Base-by-base conservation (phyloP, 2,888 invertebrate genomes). In the Mesorhabditis spiculigera region DNA sequence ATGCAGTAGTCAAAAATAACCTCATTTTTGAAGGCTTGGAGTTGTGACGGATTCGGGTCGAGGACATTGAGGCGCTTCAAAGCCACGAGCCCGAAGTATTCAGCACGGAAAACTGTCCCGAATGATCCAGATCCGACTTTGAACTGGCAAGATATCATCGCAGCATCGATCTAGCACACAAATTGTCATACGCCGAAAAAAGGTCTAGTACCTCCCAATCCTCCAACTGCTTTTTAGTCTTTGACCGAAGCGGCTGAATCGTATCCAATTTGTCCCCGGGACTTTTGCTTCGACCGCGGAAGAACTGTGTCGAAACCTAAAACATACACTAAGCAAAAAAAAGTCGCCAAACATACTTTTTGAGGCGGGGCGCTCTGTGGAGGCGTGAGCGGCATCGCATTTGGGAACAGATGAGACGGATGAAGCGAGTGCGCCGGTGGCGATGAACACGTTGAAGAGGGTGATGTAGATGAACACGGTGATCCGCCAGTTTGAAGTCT, bases 11-110 rank as follows among this genome's bases (percentile, higher is more conserved):
- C 10, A 10, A 67, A 68, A 13, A 68, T 58, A 66, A 63, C 97
- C 90, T 98, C 98, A 87, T 99, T 98, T 87, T 97, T 98, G 88
- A 99, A 99, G 1, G 97, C 97, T 87, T 95, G 94, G 84, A 97
- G 89, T 87, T 99, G 97, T 69, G 93, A 93, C 2, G 93, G 91
- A 41, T 94, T 96, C 0, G 98, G 98, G 73, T 95, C 95, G 87
- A 93, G 94, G 0, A 98, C 97, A 86, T 98, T 98, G 74, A 99
- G 90, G 50, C 94, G 94, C 88, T 98, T 98, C 3, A 98, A 93
- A 0, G 98, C 98, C 4, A 98, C 96, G 93, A 0, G 95, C 80
- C 81, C 79, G 44, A 78, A 79, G 66, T 76, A 80, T 28, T 77
- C 74, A n/a, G 75, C 79, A n/a, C 75, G 93, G 88, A 93, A 97